These are phyloP conservation scores for Liopterus haemorrhoidalis DNA, from an alignment of 2,888 invertebrate genomes.

Conservation along the genomic window DNA sequence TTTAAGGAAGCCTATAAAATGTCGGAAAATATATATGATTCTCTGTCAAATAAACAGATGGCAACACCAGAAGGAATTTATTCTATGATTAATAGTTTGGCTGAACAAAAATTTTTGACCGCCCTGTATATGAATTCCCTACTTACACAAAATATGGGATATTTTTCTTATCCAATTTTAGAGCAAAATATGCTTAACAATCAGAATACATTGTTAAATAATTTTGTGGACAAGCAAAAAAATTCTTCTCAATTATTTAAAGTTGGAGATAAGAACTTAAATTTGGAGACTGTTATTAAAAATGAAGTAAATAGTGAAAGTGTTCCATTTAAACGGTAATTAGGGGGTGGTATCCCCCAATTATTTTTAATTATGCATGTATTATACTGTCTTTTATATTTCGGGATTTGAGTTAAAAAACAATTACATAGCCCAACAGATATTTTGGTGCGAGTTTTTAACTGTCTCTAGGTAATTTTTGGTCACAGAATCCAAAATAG, in stretches of 20 bases:
- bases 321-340: too few relatives aligned
- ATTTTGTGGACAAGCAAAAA: conserved; percentile 42
- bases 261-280: conserved; percentile 21
- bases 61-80: conserved; percentile 40
- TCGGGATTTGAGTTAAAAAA: too few relatives aligned
- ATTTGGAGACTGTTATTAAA: conserved; percentile 20
- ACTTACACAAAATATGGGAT: conserved; percentile 34
- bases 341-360: too few relatives aligned
- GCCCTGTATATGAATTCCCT: conserved; percentile 48
- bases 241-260: conserved; percentile 17
- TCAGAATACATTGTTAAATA: conserved; percentile 43
- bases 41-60: conserved; percentile 34
- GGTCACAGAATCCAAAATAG: too few relatives aligned
- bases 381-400: too few relatives aligned
- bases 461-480: too few relatives aligned
- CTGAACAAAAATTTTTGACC: conserved; percentile 46
- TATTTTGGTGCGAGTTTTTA: too few relatives aligned
- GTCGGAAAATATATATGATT: conserved; percentile 36
- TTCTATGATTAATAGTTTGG: conserved; percentile 44
- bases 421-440: too few relatives aligned
- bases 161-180: conserved; percentile 12
- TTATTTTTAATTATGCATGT: too few relatives aligned
- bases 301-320: conserved; percentile 21
- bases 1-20: conserved; percentile 39
- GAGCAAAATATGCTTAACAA: conserved; percentile 19